Conservation (phyloP, 2,888 invertebrate genomes). For the Lochmaea capreae region DNA sequence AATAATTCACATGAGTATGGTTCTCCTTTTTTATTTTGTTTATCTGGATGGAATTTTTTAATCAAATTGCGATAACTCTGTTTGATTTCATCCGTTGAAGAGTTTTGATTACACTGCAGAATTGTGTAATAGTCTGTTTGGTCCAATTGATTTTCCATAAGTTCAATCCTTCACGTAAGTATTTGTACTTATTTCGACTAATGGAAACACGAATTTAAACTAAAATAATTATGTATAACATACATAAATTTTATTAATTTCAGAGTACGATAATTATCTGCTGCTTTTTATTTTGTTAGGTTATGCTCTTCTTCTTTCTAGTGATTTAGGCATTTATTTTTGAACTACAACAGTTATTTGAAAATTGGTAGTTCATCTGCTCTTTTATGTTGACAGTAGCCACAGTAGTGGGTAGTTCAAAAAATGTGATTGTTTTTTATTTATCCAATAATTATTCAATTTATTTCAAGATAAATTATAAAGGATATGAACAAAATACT, state of each 20-base stretch:
- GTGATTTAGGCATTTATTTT: background rate
- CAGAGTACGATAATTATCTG: too few species aligned
- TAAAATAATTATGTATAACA: background rate
- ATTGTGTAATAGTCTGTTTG: conserved; percentile 68
- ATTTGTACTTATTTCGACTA: background rate
- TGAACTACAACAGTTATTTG: background rate
- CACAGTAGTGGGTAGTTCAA: background rate
- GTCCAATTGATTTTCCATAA: conserved; percentile 38
- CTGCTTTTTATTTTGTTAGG: background rate
- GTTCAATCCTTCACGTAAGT: conserved; percentile 3
- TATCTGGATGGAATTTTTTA: conserved; percentile 74
- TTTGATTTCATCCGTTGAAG: conserved; percentile 71
- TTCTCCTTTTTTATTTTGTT: conserved; percentile 38
- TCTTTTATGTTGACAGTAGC: too few species aligned
- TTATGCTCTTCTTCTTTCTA: background rate
- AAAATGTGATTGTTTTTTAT: background rate
- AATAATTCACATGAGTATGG: conserved; percentile 60
- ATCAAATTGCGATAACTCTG: conserved; percentile 72
- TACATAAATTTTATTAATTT: too few species aligned
- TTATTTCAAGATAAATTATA: background rate
- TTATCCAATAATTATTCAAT: background rate
- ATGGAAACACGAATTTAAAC: background rate
- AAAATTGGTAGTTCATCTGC: too few species aligned
- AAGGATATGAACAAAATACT: background rate
- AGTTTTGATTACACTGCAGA: conserved; percentile 68